These are phyloP conservation scores for Drosophila lini DNA, from an alignment of 1,140 invertebrate species.

Conservation along the genomic window DNA sequence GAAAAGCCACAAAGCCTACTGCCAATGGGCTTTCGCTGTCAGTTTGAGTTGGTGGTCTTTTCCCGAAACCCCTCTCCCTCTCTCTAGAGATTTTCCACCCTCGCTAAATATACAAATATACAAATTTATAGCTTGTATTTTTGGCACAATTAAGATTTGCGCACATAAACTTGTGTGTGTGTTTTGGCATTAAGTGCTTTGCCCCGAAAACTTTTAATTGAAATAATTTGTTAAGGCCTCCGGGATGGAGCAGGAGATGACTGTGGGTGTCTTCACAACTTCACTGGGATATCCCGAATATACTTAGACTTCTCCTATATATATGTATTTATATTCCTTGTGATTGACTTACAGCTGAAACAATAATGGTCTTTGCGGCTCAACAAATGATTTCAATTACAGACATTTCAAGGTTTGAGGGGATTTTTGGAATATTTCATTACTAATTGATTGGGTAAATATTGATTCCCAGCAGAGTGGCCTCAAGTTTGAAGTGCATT, in stretches of 20 bases:
- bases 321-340: not conserved
- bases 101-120: conserved; percentile 28
- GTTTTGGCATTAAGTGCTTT: conserved; percentile 72
- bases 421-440: not conserved
- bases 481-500: conserved; percentile 7
- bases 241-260: conserved; percentile 10
- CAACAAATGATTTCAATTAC: conserved; percentile 33
- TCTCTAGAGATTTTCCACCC: not conserved
- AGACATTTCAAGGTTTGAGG: conserved; percentile 3
- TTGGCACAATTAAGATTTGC: conserved; percentile 77
- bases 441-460: conserved; percentile 24
- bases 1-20: conserved; percentile 76
- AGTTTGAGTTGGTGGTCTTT: conserved; percentile 24
- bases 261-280: conserved; percentile 18
- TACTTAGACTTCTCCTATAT: not conserved
- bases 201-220: conserved; percentile 75
- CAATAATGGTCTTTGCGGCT: conserved; percentile 26
- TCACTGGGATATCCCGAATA: conserved; percentile 1
- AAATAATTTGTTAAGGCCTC: conserved; percentile 74
- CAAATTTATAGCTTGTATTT: conserved; percentile 70
- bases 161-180: conserved; percentile 67
- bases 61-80: not conserved
- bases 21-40: conserved; percentile 64
- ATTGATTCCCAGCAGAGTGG: conserved; percentile 5
- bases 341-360: conserved; percentile 27